Conservation (phyloP, 1,140 invertebrate species). For the Temnothorax longispinosus region DNA sequence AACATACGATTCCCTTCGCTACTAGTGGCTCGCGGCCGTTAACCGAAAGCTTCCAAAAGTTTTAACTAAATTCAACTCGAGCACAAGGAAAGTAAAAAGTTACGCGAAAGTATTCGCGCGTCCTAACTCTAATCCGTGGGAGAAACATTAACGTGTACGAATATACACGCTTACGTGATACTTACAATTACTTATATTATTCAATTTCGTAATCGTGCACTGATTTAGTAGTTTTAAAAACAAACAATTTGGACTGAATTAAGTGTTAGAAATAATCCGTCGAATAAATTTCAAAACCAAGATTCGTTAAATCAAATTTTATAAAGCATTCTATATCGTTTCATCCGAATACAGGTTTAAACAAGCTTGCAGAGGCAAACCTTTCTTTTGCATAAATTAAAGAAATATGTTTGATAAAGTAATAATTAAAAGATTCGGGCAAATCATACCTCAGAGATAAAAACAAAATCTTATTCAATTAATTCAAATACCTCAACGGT, state of each 20-base stretch:
- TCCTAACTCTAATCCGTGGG: slow-evolving; percentile 55
- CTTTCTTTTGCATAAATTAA: neutral
- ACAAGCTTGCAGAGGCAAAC: neutral
- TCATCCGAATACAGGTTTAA: neutral
- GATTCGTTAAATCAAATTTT: neutral
- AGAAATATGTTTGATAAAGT: neutral
- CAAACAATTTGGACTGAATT: neutral
- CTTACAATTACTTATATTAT: slow-evolving; percentile 38
- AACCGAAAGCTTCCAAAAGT: slow-evolving; percentile 61
- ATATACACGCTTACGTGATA: slow-evolving; percentile 36
- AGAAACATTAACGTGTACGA: slow-evolving; percentile 41
- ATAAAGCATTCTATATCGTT: neutral
- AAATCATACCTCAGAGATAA: neutral
- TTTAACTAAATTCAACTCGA: slow-evolving; percentile 71
- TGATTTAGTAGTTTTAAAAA: neutral
- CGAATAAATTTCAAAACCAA: neutral
- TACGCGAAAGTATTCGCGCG: slow-evolving; percentile 46
- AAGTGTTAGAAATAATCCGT: neutral
- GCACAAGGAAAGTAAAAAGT: slow-evolving; percentile 65
- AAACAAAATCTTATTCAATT: slow-evolving; percentile 5
- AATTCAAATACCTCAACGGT: neutral
- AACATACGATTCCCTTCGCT: slow-evolving; percentile 58
- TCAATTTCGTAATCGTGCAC: slow-evolving; percentile 6
- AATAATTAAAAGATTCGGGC: neutral
- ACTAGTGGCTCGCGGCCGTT: slow-evolving; percentile 39